Evolutionary conservation across 2,113 vertebrate genomes (phyloP), one percentile per base, ranked within the genome.

Genomic region (Eidolon helvum): DNA sequence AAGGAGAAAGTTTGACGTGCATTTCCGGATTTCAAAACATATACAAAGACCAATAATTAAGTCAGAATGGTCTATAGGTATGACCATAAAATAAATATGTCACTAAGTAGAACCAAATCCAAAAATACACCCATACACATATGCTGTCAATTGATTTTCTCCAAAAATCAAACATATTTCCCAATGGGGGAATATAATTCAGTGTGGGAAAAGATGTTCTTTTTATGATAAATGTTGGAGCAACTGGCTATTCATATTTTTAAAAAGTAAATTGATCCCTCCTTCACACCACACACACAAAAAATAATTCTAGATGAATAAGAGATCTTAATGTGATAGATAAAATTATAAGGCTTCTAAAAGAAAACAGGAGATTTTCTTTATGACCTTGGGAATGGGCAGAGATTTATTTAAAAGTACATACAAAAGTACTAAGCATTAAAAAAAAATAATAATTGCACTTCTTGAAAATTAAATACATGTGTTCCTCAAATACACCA

Each of bases 121-220:
- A 1, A 28, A 53, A 66, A 24, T 1, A 43, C 8, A 30, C 1
- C 48, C 12, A 50, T 50, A 22, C 6, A 8, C 0, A 33, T n/a
- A 22, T 12, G 7, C 0, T n/a, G 22, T 24, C 12, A 66, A 21
- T 55, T n/a, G 35, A 8, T 78, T 79, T 55, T 57, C 48, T 68
- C 19, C 28, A 43, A 79, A 66, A 22, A 24, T 21, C 55, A 21
- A 57, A 22, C 6, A 22, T 57, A 57, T 57, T 21, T 57, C 55
- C 22, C 55, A 57, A 22, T 8, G 55, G 1, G 7, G 16, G 43
- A 11, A 55, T 55, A 35, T 28, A 26, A 40, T 40, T 68, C 14
- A 78, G 14, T 3, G 14, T 28, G 21, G 9, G 12, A 18, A 43
- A 65, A 9, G 26, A 43, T 18, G 14, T 1, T 79, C 3, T 79